Conservation (phyloP, 2,113 vertebrate species). For the Macaca nemestrina region DNA sequence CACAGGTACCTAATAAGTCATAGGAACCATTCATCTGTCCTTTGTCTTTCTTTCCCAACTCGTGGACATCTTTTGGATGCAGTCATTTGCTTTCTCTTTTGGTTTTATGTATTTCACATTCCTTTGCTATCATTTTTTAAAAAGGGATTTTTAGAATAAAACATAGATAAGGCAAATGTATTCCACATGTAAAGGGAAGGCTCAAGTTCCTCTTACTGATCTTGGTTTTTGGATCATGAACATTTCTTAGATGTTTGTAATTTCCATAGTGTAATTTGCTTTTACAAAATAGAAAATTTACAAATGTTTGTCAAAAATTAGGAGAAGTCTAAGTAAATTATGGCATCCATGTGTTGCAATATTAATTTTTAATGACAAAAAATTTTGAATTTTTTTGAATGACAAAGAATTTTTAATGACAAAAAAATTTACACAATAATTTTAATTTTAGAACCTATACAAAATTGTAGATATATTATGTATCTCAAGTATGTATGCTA, state of each 20-base stretch:
- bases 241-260: not conserved
- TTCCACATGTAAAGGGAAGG: not conserved
- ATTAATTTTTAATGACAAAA: not conserved
- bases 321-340: not conserved
- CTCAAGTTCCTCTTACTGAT: not conserved
- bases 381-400: not conserved
- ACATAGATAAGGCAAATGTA: not conserved
- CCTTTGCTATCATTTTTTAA: not conserved
- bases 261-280: not conserved
- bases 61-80: not conserved
- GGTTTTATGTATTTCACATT: not conserved
- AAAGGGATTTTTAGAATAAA: not conserved
- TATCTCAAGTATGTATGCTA: not conserved
- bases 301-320: not conserved
- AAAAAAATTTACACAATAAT: not conserved
- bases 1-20: not conserved
- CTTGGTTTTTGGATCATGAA: not conserved
- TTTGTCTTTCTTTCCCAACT: not conserved
- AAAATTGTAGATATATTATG: not conserved
- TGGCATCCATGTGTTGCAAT: not conserved
- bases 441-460: not conserved
- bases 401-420: not conserved
- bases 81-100: not conserved
- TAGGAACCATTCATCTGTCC: not conserved
- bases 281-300: slow-evolving; percentile 6